Percentiles rank a stretch among this genome's conserved stretches.
Evolutionary conservation across 2,113 vertebrate genomes (phyloP).

Genomic region (Arothron firmamentum): DNA sequence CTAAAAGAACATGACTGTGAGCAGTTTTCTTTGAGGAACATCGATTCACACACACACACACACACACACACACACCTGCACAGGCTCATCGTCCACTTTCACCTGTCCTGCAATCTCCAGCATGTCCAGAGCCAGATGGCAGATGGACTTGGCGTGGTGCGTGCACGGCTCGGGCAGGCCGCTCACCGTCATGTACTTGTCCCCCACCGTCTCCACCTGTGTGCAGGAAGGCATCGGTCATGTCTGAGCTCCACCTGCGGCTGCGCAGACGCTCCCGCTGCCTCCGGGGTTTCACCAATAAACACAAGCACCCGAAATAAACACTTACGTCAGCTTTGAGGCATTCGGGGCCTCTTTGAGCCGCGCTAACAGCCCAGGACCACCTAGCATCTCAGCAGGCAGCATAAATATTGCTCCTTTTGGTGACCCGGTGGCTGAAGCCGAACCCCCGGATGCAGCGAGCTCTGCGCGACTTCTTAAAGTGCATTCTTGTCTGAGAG

Average conservation of each 20-base stretch:
- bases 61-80: slow-evolving; percentile 94
- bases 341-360: slow-evolving; percentile 57
- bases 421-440: slow-evolving; percentile 72
- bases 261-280: not conserved
- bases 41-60: not conserved
- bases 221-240: not conserved
- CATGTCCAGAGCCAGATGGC: slow-evolving; percentile 96
- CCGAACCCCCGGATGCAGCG: slow-evolving; percentile 49
- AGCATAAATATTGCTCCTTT: slow-evolving; percentile 79
- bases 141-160: slow-evolving; percentile 95
- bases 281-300: slow-evolving; percentile 34
- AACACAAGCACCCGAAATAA: slow-evolving; percentile 63
- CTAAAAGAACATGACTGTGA: no score
- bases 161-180: slow-evolving; percentile 94
- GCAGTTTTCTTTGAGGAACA: not conserved
- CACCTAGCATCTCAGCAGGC: slow-evolving; percentile 64
- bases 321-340: slow-evolving; percentile 65
- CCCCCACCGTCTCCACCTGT: slow-evolving; percentile 97
- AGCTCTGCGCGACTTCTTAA: slow-evolving; percentile 71
- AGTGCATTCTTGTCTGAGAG: slow-evolving; percentile 80
- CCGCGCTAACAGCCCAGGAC: slow-evolving; percentile 58
- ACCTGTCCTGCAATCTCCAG: slow-evolving; percentile 98
- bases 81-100: slow-evolving; percentile 91
- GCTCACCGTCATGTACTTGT: slow-evolving; percentile 99
- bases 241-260: no score